A percentile compares a stretch with the other conserved stretches of the same genome.
phyloP scores from a whole-genome alignment of 2,113 vertebrate genomes.

The Nycticebus coucang region DNA sequence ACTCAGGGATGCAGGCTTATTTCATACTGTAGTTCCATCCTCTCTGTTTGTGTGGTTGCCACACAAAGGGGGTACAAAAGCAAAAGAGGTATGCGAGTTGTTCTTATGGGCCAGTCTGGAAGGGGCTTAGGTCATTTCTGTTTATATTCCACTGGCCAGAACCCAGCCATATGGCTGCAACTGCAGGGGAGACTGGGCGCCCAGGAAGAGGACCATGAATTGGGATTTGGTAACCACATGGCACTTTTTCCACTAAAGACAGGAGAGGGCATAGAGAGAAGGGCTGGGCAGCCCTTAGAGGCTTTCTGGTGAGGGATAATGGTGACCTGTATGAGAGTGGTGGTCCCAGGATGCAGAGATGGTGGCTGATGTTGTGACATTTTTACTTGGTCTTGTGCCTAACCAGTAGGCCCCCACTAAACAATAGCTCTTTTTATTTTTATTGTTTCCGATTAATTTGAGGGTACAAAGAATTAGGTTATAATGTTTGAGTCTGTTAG shows the following conservation, averaged over 20 bases:
- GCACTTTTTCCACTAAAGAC: neutral
- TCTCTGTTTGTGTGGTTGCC: accelerated
- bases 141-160: neutral
- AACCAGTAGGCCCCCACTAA: neutral
- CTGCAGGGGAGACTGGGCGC: neutral
- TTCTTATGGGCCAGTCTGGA: neutral
- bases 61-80: neutral
- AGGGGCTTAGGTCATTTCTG: neutral
- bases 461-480: too few species aligned
- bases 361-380: accelerated
- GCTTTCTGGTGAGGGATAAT: neutral
- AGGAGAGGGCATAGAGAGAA: neutral
- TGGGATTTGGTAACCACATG: neutral
- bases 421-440: neutral
- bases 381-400: accelerated
- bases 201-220: neutral
- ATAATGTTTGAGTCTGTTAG: too few species aligned
- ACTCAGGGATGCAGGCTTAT: neutral
- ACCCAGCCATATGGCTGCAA: neutral
- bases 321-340: neutral
- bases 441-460: too few species aligned
- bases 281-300: neutral
- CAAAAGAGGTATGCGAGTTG: neutral
- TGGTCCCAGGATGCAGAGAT: neutral
- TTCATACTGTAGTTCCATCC: neutral